Evolutionary conservation across 2,888 invertebrate species (phyloP).

Genomic region (Ectemnius cavifrons): DNA sequence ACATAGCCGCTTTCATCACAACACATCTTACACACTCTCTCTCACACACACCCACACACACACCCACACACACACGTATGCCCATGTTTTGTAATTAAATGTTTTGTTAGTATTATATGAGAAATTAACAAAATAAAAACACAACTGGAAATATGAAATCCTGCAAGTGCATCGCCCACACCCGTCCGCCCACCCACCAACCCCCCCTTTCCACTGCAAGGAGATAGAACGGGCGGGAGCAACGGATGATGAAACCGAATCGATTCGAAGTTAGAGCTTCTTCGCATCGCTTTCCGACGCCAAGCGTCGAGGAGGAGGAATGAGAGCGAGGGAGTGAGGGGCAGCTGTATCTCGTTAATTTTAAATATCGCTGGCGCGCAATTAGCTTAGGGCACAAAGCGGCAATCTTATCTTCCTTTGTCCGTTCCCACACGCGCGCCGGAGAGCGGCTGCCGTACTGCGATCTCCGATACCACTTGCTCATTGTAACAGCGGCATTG

Average conservation of each 20-base stretch:
- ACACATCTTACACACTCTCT: slow-evolving; percentile 52
- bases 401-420: slow-evolving; percentile 71
- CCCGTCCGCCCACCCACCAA: background rate
- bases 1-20: slow-evolving; percentile 73
- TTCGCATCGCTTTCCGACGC: too few species aligned
- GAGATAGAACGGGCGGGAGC: background rate
- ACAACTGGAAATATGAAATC: slow-evolving; percentile 57
- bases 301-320: background rate
- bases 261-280: too few species aligned
- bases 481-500: slow-evolving; percentile 53
- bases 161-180: slow-evolving; percentile 32
- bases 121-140: slow-evolving; percentile 73
- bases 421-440: slow-evolving; percentile 60
- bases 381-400: slow-evolving; percentile 69
- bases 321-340: slow-evolving; percentile 28
- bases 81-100: slow-evolving; percentile 75
- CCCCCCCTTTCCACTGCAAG: background rate
- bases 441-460: slow-evolving; percentile 46
- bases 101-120: slow-evolving; percentile 75
- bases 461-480: slow-evolving; percentile 55
- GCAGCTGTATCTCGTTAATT: slow-evolving; percentile 56
- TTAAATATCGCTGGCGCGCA: slow-evolving; percentile 67
- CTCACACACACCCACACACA: slow-evolving; percentile 48
- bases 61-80: slow-evolving; percentile 60
- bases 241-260: too few species aligned